Conservation (phyloP, 2,888 invertebrate genomes). For the Epiblema foenella region DNA sequence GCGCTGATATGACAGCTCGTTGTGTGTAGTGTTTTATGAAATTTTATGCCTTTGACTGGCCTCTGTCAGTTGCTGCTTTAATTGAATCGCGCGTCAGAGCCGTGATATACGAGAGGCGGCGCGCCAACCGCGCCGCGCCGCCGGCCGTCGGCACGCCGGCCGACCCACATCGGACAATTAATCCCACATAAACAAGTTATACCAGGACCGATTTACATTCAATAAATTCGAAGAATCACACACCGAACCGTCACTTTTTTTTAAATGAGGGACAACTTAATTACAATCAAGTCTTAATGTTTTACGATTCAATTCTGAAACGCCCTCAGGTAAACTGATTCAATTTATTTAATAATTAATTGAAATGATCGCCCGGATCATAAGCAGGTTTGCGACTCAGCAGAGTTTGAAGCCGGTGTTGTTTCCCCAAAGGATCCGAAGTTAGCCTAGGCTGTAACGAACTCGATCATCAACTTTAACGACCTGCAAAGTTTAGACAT, state of each 20-base stretch:
- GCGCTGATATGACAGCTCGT: constrained; percentile 42
- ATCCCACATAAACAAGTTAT: constrained; percentile 74
- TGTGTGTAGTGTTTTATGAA: constrained; percentile 49
- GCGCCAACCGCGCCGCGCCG: constrained; percentile 50
- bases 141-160: constrained; percentile 63
- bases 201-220: constrained; percentile 69
- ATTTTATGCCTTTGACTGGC: constrained; percentile 59
- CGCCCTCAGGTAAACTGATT: constrained; percentile 60
- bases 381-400: constrained; percentile 51
- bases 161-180: constrained; percentile 63
- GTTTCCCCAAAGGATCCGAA: constrained; percentile 69
- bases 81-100: constrained; percentile 74
- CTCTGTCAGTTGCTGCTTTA: constrained; percentile 69
- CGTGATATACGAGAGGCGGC: constrained; percentile 69
- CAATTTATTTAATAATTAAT: constrained; percentile 63
- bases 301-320: constrained; percentile 71
- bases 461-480: constrained; percentile 72
- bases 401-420: constrained; percentile 61
- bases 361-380: constrained; percentile 46
- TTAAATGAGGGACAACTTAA: constrained; percentile 63
- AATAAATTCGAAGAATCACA: constrained; percentile 68
- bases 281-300: constrained; percentile 63
- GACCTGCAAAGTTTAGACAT: constrained; percentile 64
- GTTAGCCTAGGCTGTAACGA: constrained; percentile 61
- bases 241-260: constrained; percentile 55